Conservation (phyloP, 1,140 invertebrate genomes). For the Leptonema lineaticorne region DNA sequence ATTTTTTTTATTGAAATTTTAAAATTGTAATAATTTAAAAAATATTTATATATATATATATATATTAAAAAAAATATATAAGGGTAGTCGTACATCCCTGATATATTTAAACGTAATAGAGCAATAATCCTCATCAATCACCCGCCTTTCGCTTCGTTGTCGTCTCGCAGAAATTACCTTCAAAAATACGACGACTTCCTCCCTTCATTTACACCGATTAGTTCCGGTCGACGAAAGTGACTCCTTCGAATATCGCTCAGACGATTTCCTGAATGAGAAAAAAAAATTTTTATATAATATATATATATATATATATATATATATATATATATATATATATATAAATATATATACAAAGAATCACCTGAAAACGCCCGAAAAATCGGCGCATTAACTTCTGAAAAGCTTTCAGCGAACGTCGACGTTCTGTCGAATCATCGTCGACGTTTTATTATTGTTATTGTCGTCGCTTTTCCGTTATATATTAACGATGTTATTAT, state of each 20-base stretch:
- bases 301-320: too few species aligned
- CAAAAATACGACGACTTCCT: neutral
- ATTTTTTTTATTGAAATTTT: too few species aligned
- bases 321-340: too few species aligned
- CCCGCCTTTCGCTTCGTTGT: neutral
- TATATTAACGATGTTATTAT: too few species aligned
- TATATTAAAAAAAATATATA: neutral
- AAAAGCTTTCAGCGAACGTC: too few species aligned
- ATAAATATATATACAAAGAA: too few species aligned
- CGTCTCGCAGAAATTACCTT: neutral
- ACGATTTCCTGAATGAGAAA: conserved; percentile 17
- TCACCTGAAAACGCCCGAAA: too few species aligned
- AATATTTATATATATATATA: neutral
- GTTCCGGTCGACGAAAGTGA: neutral
- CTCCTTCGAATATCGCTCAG: neutral
- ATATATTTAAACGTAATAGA: neutral
- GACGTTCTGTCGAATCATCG: too few species aligned
- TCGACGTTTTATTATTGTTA: too few species aligned
- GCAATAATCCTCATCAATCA: conserved; percentile 2
- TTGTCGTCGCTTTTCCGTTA: too few species aligned
- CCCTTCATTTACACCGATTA: neutral
- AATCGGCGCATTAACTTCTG: too few species aligned
- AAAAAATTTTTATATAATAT: neutral
- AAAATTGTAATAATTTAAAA: neutral
- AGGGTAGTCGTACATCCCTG: too few species aligned